Conservation (phyloP, 2,797 vertebrate genomes). For the Anguilla megastoma region DNA sequence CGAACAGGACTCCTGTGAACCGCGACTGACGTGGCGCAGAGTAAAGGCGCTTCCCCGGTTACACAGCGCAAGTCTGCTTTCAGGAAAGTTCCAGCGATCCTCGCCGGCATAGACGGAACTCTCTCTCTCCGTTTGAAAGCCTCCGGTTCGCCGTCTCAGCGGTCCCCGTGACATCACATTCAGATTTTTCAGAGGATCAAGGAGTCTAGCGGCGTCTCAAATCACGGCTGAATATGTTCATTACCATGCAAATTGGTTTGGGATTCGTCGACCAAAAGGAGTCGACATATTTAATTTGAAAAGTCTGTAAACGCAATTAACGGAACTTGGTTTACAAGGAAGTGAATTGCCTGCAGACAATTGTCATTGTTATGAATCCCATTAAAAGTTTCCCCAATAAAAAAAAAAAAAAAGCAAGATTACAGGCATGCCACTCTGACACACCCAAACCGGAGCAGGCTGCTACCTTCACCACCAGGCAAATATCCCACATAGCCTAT, state of each 20-base stretch:
- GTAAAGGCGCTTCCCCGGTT: not conserved
- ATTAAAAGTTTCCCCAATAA: conserved; percentile 62
- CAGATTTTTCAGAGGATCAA: not conserved
- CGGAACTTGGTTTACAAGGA: conserved; percentile 70
- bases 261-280: conserved; percentile 70
- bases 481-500: not conserved
- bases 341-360: conserved; percentile 70
- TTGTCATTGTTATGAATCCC: conserved; percentile 64
- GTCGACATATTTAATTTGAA: conserved; percentile 75
- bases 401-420: not conserved
- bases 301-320: conserved; percentile 76
- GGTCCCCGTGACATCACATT: not conserved
- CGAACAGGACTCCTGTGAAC: not conserved
- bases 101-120: not conserved
- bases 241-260: conserved; percentile 21
- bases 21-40: not conserved
- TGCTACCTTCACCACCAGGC: conserved; percentile 24
- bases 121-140: not conserved
- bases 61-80: not conserved
- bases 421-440: not conserved
- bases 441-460: conserved; percentile 41
- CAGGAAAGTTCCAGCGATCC: not conserved
- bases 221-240: not conserved
- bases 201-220: not conserved
- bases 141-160: not conserved